Conservation (phyloP, 2,888 invertebrate species). For the Mellilla xanthometata region DNA sequence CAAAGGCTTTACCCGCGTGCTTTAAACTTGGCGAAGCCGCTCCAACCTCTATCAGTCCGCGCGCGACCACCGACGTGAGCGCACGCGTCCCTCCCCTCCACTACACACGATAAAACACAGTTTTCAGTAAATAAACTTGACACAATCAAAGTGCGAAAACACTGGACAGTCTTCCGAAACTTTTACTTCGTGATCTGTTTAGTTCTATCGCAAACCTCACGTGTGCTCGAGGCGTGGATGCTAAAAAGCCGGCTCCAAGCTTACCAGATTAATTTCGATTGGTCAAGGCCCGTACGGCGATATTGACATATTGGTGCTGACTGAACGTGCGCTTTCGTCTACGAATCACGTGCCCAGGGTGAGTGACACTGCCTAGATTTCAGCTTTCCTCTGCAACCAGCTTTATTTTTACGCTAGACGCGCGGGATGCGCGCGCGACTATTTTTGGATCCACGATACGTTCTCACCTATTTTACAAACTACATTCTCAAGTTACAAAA, state of each 20-base stretch:
- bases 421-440: conserved; percentile 66
- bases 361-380: conserved; percentile 58
- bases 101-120: conserved; percentile 35
- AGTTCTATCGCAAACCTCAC: conserved; percentile 49
- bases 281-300: conserved; percentile 56
- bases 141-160: conserved; percentile 37
- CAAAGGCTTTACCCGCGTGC: conserved; percentile 59
- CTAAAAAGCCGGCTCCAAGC: conserved; percentile 57
- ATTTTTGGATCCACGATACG: conserved; percentile 69
- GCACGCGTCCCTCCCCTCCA: conserved; percentile 56
- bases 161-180: conserved; percentile 31
- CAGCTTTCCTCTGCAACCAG: conserved; percentile 49
- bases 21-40: conserved; percentile 67
- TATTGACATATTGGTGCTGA: conserved; percentile 56
- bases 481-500: conserved; percentile 70
- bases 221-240: conserved; percentile 52
- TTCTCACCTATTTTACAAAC: conserved; percentile 62
- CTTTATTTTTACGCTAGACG: conserved; percentile 69
- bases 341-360: conserved; percentile 57
- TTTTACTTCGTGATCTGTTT: conserved; percentile 34
- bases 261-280: conserved; percentile 56
- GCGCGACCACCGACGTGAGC: conserved; percentile 60
- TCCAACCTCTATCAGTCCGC: conserved; percentile 62
- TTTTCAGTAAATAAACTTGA: conserved; percentile 37
- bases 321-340: conserved; percentile 48